Evolutionary conservation across 2,113 vertebrate genomes (phyloP).

Genomic region (Trogon melanurus): DNA sequence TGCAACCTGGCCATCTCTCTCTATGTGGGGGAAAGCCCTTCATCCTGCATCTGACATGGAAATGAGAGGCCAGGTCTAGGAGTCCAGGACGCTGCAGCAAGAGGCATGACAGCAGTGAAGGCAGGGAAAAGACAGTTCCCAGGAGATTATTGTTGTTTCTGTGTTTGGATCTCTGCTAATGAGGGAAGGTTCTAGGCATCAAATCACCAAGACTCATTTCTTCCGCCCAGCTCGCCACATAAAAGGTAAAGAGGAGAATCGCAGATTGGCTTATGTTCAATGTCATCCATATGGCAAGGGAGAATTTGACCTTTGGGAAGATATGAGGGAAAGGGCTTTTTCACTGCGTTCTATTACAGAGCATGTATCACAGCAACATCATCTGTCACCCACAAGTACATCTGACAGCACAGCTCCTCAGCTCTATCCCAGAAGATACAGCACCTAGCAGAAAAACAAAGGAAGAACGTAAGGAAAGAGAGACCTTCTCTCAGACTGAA

Average conservation of each 20-base stretch:
- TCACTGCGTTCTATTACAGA: background rate
- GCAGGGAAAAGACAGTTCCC: background rate
- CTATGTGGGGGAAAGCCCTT: background rate
- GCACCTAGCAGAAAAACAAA: background rate
- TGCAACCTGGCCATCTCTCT: background rate
- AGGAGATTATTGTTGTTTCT: background rate
- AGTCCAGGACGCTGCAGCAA: background rate
- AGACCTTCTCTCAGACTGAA: background rate
- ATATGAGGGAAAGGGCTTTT: background rate
- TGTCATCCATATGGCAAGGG: background rate
- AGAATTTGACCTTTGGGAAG: background rate
- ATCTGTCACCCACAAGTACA: background rate
- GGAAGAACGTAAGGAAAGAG: background rate
- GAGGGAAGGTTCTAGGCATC: background rate
- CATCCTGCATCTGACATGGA: background rate
- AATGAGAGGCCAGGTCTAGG: background rate
- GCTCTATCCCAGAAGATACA: background rate
- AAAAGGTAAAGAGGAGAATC: background rate
- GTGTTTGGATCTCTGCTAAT: background rate
- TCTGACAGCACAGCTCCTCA: background rate
- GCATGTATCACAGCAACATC: background rate
- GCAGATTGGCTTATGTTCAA: background rate
- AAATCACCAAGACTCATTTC: background rate
- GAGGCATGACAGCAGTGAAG: accelerated
- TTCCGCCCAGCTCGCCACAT: background rate